Conservation (phyloP, 2,113 vertebrate species). For the Bos taurus region ARS-UCD2.0 NC_037328.1:24041501-24042000, state of each 20-base stretch:
- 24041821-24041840: neutral
- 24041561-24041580: neutral
- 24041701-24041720: neutral
- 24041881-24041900: slow-evolving; percentile 36
- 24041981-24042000: neutral
- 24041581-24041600: neutral
- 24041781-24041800: neutral
- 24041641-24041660: neutral
- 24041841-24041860: neutral
- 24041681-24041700: neutral
- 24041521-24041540: neutral
- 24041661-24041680: neutral
- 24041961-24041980: neutral
- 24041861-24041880: neutral
- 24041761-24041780: neutral
- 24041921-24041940: neutral
- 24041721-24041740: slow-evolving; percentile 5
- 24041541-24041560: neutral
- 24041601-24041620: neutral
- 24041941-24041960: neutral
- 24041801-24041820: neutral
- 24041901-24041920: neutral
- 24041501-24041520: neutral
- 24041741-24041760: neutral
- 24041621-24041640: neutral